Base-by-base conservation (phyloP, 2,797 vertebrate species). In the Smutsia temminckii region DNA sequence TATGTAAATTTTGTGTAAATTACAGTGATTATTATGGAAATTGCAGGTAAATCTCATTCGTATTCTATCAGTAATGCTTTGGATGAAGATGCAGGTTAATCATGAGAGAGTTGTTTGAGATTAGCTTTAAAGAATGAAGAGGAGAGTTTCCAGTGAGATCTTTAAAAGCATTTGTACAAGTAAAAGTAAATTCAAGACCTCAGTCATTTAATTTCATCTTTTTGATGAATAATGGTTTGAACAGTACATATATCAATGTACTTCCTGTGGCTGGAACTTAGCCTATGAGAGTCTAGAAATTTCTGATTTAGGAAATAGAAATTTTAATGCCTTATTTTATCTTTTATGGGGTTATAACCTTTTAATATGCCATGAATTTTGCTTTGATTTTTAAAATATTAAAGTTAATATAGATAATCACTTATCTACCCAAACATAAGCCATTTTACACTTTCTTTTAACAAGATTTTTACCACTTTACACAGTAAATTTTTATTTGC, bases 1-100 rank as follows among this genome's bases (percentile, higher is more conserved):
- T 97, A 97, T 97, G 93, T 78, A 98, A 97, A 97, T 97, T 94
- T 75, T 85, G 97, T 97, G 81, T 29, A 77, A 96, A 98, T 97
- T 83, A 2, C 1, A 71, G 5, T 75, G 23, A 91, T 95, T 98
- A 61, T 55, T 85, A 94, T 97, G 90, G 87, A 97, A 98, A 97
- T 88, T 49, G 77, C 96, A 97, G 61, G 85, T 97, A 97, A 97
- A 95, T 64, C 61, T 94, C 32, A 91, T 93, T 95, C 96, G 7
- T 78, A 95, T 96, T 83, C 32, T 93, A 71, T 89, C 92, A 97
- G 27, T 57, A 95, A 80, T 88, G 49, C 6, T 63, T 93, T 96
- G 63, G 8, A 93, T 96, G 57, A 81, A 32, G 93, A 97, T 83
- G 17, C 72, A 46, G 85, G 37, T 94, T 96, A 95, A 95, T 97